Evolutionary conservation across 2,113 vertebrate genomes (phyloP).

Genomic region (Struthidea cinerea): DNA sequence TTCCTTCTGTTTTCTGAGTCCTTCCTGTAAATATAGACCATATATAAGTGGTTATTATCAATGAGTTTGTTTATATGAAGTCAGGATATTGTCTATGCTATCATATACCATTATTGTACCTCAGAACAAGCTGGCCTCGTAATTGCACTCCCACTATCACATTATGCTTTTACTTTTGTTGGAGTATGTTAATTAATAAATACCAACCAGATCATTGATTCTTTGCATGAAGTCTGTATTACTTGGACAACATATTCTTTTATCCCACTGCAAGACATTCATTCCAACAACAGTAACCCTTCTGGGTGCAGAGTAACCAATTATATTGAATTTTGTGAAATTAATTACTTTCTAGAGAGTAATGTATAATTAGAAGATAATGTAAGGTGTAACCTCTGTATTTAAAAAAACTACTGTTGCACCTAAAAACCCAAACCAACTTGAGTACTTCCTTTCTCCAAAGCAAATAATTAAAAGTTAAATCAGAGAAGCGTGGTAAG

Average conservation of each 20-base stretch:
- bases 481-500: slow-evolving; percentile 39
- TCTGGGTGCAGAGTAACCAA: background rate
- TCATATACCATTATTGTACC: background rate
- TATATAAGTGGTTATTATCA: background rate
- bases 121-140: background rate
- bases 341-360: background rate
- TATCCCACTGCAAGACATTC: background rate
- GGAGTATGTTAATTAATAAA: background rate
- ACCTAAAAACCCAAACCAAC: background rate
- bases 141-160: background rate
- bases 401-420: background rate
- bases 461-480: slow-evolving; percentile 26
- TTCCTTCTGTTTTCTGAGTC: background rate
- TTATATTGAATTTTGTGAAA: background rate
- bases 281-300: background rate
- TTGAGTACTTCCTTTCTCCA: background rate
- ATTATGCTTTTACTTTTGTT: background rate
- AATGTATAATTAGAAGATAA: background rate
- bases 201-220: background rate
- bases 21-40: background rate
- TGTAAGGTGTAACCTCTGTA: background rate
- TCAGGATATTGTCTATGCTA: background rate
- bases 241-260: background rate
- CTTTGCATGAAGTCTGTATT: background rate
- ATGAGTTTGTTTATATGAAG: background rate